Conservation (phyloP, 2,888 invertebrate genomes). For the Orchesellides sinensis region DNA sequence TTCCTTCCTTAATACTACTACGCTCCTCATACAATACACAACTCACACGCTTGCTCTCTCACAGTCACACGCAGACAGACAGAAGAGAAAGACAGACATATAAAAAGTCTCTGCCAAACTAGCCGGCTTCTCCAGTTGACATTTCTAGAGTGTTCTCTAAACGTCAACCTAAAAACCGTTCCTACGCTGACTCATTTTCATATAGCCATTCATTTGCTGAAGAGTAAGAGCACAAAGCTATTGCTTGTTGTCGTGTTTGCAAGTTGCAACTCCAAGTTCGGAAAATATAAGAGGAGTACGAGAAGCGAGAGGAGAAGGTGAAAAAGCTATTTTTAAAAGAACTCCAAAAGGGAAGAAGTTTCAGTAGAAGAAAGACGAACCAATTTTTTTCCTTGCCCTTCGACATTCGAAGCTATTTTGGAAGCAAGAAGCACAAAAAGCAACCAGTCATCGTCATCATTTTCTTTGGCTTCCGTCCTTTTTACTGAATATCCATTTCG, state of each 20-base stretch:
- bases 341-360: slow-evolving; percentile 27
- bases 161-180: not conserved
- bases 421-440: slow-evolving; percentile 8
- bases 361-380: slow-evolving; percentile 37
- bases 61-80: too few species aligned
- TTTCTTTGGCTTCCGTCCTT: slow-evolving; percentile 46
- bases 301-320: too few species aligned
- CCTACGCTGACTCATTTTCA: slow-evolving; percentile 9
- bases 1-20: not conserved
- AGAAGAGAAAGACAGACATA: too few species aligned
- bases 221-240: not conserved
- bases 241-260: slow-evolving; percentile 5
- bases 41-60: slow-evolving; percentile 10
- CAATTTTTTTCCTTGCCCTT: slow-evolving; percentile 47
- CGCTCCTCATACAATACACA: not conserved
- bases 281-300: too few species aligned
- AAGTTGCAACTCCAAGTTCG: slow-evolving; percentile 51
- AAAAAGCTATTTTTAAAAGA: slow-evolving; percentile 60
- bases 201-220: slow-evolving; percentile 11
- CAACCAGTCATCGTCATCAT: slow-evolving; percentile 50
- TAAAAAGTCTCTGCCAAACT: too few species aligned
- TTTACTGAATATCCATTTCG: slow-evolving; percentile 38
- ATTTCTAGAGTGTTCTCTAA: slow-evolving; percentile 14
- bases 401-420: slow-evolving; percentile 63
- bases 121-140: too few species aligned